Conservation (phyloP, 1,140 invertebrate species). For the Varroa destructor region DNA sequence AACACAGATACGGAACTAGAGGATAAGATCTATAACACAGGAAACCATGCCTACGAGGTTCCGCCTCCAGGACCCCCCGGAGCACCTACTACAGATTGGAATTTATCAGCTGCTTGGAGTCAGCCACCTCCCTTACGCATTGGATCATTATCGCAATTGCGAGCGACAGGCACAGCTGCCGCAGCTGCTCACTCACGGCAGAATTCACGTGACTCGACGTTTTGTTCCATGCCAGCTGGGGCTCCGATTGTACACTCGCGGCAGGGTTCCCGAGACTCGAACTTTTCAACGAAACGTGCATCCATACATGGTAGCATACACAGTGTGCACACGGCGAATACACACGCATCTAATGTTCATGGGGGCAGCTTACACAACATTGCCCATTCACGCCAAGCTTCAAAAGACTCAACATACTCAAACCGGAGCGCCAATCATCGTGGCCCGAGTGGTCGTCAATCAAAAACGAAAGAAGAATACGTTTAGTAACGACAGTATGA, state of each 20-base stretch:
- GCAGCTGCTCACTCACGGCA: conserved; percentile 15
- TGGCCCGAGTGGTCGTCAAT: not conserved
- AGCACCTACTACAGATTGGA: not conserved
- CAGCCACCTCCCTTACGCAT: not conserved
- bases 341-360: too few species aligned
- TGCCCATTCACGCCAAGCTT: conserved; percentile 3
- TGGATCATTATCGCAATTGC: too few species aligned
- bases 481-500: not conserved
- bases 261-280: conserved; percentile 24
- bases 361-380: not conserved
- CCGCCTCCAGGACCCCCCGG: conserved; percentile 12
- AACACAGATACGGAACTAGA: not conserved
- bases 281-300: not conserved
- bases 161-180: not conserved
- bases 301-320: conserved; percentile 13
- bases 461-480: conserved; percentile 19
- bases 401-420: conserved; percentile 4
- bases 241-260: not conserved
- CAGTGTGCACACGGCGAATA: not conserved
- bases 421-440: not conserved
- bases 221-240: not conserved
- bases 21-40: conserved; percentile 1
- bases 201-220: conserved; percentile 14
- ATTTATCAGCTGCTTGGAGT: not conserved
- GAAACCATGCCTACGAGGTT: not conserved